Percentiles rank a stretch among this genome's conserved stretches.
Conservation (phyloP, 53 echinoderm and acorn worm species). For the Crossaster papposus region DNA sequence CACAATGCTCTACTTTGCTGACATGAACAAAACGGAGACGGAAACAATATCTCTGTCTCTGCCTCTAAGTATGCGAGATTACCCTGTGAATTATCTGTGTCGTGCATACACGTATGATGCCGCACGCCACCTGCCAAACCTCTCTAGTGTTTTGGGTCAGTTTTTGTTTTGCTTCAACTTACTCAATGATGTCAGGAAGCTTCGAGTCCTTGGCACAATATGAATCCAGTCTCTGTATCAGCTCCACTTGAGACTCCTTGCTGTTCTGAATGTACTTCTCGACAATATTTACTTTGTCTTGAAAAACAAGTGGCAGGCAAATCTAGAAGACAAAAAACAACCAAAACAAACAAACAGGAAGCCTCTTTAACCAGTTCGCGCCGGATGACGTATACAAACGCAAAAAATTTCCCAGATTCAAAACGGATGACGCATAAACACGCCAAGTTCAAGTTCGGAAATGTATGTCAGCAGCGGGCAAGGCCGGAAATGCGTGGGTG, state of each 20-base stretch:
- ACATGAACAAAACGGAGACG: too few relatives aligned
- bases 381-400: too few relatives aligned
- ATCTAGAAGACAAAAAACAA: conserved; percentile 44
- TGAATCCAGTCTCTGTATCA: conserved; percentile 60
- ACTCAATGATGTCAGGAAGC: conserved; percentile 10
- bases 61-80: not conserved
- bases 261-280: conserved; percentile 73
- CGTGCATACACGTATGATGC: not conserved
- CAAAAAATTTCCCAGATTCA: too few relatives aligned
- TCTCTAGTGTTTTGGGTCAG: not conserved
- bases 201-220: conserved; percentile 46
- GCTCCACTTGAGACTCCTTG: conserved; percentile 67
- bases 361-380: too few relatives aligned
- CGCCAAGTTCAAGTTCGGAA: too few relatives aligned
- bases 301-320: conserved; percentile 86
- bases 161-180: not conserved
- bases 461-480: too few relatives aligned
- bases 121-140: too few relatives aligned
- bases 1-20: too few relatives aligned
- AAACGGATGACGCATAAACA: too few relatives aligned
- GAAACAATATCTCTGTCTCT: not conserved
- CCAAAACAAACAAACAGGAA: too few relatives aligned
- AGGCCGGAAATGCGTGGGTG: too few relatives aligned
- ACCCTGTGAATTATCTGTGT: not conserved
- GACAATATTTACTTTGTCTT: conserved; percentile 89